A percentile compares a stretch with the other conserved stretches of the same genome.
Evolutionary conservation across 2,888 invertebrate species (phyloP).

Genomic region (Digitonthophagus gazella): DNA sequence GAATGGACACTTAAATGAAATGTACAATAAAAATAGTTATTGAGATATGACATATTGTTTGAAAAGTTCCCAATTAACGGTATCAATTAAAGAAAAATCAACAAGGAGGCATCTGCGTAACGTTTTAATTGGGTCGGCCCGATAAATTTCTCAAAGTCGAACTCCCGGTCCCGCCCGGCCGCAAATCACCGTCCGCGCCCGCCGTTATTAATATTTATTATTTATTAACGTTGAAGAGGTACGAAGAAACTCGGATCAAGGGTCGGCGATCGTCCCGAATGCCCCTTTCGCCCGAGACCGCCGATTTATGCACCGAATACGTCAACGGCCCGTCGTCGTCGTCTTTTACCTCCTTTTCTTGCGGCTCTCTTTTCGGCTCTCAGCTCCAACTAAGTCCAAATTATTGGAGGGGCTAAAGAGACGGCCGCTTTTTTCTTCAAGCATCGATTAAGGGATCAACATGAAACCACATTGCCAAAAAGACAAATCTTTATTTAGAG

Average conservation of each 20-base stretch:
- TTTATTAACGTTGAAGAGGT: constrained; percentile 37
- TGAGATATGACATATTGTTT: no score
- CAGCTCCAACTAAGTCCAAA: not conserved
- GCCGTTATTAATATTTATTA: constrained; percentile 46
- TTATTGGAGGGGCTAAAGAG: not conserved
- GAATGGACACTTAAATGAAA: no score
- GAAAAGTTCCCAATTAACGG: not conserved
- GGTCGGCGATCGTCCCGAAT: not conserved
- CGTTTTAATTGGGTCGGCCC: not conserved
- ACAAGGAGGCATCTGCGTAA: not conserved
- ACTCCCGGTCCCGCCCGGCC: not conserved
- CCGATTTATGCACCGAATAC: not conserved
- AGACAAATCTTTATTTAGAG: no score
- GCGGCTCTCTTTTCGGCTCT: not conserved
- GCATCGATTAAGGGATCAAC: not conserved
- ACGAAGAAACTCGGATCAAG: not conserved
- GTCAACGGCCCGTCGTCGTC: not conserved
- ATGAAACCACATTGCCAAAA: no score
- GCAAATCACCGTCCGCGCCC: constrained; percentile 19
- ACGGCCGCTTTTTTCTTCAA: not conserved
- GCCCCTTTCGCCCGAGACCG: not conserved
- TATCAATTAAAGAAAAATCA: not conserved
- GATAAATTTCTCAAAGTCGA: not conserved
- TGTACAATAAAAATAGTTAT: no score
- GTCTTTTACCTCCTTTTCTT: not conserved